Evolutionary conservation across 2,113 vertebrate species (phyloP).

Genomic region (Sterrhoptilus dennistouni): DNA sequence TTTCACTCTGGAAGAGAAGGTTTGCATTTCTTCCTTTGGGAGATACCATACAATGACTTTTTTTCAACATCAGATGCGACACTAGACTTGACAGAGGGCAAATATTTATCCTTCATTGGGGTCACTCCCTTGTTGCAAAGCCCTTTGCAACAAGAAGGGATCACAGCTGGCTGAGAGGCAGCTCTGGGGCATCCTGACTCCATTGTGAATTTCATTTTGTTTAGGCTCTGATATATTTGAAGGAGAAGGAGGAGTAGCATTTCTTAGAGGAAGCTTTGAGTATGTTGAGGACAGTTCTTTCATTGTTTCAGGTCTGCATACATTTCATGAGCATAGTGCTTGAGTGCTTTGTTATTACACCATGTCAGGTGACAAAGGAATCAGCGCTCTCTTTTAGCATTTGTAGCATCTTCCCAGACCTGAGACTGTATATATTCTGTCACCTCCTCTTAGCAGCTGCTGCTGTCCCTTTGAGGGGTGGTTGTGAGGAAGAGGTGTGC

Average conservation of each 20-base stretch:
- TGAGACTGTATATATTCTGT: neutral
- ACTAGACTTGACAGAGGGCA: neutral
- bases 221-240: neutral
- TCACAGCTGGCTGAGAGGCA: neutral
- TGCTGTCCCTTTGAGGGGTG: neutral
- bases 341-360: neutral
- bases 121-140: fast-evolving
- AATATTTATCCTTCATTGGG: neutral
- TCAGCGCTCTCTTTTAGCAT: fast-evolving
- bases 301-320: neutral
- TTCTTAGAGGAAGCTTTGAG: neutral
- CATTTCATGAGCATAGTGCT: neutral
- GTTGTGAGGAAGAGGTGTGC: fast-evolving
- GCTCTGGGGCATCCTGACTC: neutral
- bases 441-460: neutral
- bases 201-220: neutral
- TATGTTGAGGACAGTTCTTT: neutral
- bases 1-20: neutral
- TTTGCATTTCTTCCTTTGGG: neutral
- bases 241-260: neutral
- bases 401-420: neutral
- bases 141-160: neutral
- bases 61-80: neutral
- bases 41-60: neutral
- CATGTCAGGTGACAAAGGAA: neutral